phyloP scores from a whole-genome alignment of 1,140 invertebrate genomes.

The Hesperophylax magnus region DNA sequence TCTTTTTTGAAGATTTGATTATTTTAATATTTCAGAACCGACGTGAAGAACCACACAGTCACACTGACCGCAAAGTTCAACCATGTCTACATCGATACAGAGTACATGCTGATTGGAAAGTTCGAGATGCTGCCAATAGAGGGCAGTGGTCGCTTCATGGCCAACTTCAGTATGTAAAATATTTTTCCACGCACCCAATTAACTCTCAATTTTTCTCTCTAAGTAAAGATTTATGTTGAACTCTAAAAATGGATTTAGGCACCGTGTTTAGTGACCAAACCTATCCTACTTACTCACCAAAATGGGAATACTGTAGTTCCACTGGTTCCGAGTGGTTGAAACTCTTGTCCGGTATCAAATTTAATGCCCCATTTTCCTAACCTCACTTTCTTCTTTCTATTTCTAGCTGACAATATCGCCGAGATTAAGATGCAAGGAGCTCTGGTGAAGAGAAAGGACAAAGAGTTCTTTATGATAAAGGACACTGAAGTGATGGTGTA shows the following conservation, averaged over 20 bases:
- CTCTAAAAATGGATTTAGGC: too few species aligned
- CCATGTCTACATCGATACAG: constrained; percentile 64
- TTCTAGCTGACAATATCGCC: constrained; percentile 58
- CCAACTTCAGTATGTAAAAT: constrained; percentile 69
- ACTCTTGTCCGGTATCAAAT: too few species aligned
- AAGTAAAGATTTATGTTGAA: too few species aligned
- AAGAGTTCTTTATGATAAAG: constrained; percentile 58
- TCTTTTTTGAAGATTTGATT: too few species aligned
- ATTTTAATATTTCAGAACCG: constrained; percentile 45
- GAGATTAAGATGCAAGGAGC: constrained; percentile 55
- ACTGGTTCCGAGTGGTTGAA: too few species aligned
- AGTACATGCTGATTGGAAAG: constrained; percentile 69
- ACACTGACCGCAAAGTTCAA: constrained; percentile 66
- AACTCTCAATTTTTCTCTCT: too few species aligned
- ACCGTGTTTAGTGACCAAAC: too few species aligned
- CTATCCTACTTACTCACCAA: too few species aligned
- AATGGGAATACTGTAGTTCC: too few species aligned
- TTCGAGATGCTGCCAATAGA: constrained; percentile 71
- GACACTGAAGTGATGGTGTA: constrained; percentile 56
- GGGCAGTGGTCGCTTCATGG: constrained; percentile 67
- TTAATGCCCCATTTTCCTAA: too few species aligned
- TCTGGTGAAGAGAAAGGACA: constrained; percentile 57
- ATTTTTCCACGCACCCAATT: background rate
- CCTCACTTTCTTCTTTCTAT: too few species aligned
- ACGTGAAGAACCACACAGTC: constrained; percentile 66